These are phyloP conservation scores for Marasmarcha lunaedactyla DNA, from an alignment of 2,888 invertebrate species.

Conservation along the genomic window DNA sequence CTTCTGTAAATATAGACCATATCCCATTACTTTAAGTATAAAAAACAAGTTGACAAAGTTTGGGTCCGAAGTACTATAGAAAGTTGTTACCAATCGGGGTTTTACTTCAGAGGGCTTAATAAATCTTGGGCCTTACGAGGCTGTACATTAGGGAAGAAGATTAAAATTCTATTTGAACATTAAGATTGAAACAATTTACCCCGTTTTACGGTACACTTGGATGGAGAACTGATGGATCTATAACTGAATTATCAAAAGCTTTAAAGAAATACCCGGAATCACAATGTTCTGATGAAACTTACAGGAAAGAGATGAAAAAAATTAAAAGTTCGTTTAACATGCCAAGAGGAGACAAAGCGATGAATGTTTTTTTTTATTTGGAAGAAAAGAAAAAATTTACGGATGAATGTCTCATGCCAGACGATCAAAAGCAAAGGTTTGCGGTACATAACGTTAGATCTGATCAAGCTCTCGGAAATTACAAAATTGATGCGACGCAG, in stretches of 20 bases:
- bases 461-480: conserved; percentile 11
- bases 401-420: conserved; percentile 6
- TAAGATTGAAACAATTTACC: too few species aligned
- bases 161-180: too few species aligned
- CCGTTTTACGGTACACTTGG: background rate
- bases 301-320: conserved; percentile 12
- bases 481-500: conserved; percentile 12
- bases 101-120: background rate
- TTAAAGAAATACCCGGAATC: conserved; percentile 4
- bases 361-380: conserved; percentile 5
- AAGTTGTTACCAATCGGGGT: conserved; percentile 2
- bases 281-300: conserved; percentile 10
- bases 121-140: conserved; percentile 4
- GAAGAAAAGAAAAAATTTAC: conserved; percentile 4
- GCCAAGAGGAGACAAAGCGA: conserved; percentile 4
- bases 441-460: conserved; percentile 7
- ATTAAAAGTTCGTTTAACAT: conserved; percentile 8
- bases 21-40: background rate
- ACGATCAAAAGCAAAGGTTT: conserved; percentile 6
- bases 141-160: too few species aligned
- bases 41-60: conserved; percentile 4
- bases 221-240: background rate
- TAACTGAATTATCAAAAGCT: conserved; percentile 2
- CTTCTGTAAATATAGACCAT: conserved; percentile 1
- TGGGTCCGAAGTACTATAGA: conserved; percentile 5